These are phyloP conservation scores for Diuraphis noxia DNA, from an alignment of 1,140 invertebrate genomes.

Conservation along the genomic window DNA sequence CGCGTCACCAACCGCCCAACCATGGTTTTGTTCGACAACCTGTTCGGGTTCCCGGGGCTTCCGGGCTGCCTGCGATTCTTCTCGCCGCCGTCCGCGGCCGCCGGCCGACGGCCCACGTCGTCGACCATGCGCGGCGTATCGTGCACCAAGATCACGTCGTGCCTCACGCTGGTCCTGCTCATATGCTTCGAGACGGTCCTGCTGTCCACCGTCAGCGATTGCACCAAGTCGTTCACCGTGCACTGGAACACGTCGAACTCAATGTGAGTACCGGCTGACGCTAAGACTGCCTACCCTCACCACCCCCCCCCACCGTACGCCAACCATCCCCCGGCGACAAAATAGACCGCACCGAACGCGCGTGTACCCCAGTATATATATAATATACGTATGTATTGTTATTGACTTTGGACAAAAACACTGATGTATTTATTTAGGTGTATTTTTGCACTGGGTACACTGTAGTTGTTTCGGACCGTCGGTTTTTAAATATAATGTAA, in stretches of 20 bases:
- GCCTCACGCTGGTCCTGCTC: slow-evolving; percentile 72
- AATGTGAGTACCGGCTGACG: slow-evolving; percentile 66
- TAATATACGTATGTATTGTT: neutral
- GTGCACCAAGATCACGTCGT: slow-evolving; percentile 63
- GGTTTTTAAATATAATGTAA: neutral
- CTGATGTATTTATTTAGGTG: neutral
- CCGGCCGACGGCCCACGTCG: neutral
- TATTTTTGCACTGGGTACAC: slow-evolving; percentile 46
- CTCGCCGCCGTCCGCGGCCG: neutral
- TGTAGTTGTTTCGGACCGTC: slow-evolving; percentile 18
- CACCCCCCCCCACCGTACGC: neutral
- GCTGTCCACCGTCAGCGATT: slow-evolving; percentile 73
- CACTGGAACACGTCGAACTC: slow-evolving; percentile 85
- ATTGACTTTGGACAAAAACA: slow-evolving; percentile 17
- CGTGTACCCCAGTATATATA: slow-evolving; percentile 50
- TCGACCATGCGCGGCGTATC: slow-evolving; percentile 53
- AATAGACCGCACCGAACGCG: neutral
- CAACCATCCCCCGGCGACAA: neutral
- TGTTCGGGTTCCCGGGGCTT: slow-evolving; percentile 35
- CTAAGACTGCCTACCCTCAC: too few species aligned
- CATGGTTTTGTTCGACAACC: slow-evolving; percentile 45
- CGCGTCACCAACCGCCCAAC: neutral
- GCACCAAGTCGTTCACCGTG: slow-evolving; percentile 80
- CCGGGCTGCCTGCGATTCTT: slow-evolving; percentile 35
- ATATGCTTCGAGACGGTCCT: slow-evolving; percentile 78